phyloP scores from a whole-genome alignment of 2,113 vertebrate species.

The Alosa alosa region DNA sequence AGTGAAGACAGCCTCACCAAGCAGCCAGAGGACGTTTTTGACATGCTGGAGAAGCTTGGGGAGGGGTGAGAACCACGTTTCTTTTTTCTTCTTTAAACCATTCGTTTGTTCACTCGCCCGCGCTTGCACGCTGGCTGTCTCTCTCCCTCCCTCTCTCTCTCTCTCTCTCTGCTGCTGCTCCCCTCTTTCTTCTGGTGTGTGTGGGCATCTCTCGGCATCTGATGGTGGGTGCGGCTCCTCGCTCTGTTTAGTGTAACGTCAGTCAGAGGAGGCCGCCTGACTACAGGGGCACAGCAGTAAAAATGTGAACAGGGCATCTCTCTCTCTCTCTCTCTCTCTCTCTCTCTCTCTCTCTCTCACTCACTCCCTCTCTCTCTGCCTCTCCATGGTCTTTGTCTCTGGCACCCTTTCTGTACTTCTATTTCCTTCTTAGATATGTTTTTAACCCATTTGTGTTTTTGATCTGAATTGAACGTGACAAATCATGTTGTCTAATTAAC shows the following conservation, averaged over 20 bases:
- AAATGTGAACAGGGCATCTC: neutral
- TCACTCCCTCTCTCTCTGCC: neutral
- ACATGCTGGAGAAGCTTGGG: slow-evolving; percentile 80
- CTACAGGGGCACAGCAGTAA: neutral
- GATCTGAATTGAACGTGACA: too few species aligned
- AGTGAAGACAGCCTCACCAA: slow-evolving; percentile 87
- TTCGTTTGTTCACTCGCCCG: neutral
- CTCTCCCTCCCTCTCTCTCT: neutral
- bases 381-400: neutral
- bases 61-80: slow-evolving; percentile 74
- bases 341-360: neutral
- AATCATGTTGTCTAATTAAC: neutral
- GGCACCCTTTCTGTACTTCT: neutral
- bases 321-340: neutral
- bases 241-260: neutral
- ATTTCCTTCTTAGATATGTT: neutral
- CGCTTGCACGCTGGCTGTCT: neutral
- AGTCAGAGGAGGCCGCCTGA: neutral
- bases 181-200: neutral
- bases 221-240: neutral
- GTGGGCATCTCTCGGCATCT: neutral
- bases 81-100: neutral
- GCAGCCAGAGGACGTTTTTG: slow-evolving; percentile 85
- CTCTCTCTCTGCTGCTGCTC: too few species aligned
- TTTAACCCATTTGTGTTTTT: neutral